Conservation (phyloP, 2,888 invertebrate species). For the Busseola fusca region DNA sequence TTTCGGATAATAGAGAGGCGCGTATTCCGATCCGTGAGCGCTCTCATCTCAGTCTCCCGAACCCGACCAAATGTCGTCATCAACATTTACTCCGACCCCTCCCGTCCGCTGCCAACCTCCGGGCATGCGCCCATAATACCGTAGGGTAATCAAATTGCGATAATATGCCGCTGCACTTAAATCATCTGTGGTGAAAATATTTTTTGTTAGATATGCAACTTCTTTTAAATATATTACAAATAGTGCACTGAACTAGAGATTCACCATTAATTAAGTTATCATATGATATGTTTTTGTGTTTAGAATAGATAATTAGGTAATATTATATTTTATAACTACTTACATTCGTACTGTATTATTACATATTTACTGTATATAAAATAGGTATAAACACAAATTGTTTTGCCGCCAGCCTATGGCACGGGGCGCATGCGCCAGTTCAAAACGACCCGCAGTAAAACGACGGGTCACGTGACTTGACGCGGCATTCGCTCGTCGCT, state of each 20-base stretch:
- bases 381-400: constrained; percentile 59
- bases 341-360: neutral
- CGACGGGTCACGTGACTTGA: constrained; percentile 89
- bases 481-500: constrained; percentile 88
- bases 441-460: constrained; percentile 89
- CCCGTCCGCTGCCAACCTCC: constrained; percentile 63
- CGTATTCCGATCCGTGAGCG: constrained; percentile 63
- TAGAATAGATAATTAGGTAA: neutral
- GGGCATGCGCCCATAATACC: constrained; percentile 78
- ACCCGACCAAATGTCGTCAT: constrained; percentile 83
- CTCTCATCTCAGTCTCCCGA: constrained; percentile 73
- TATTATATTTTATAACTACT: neutral
- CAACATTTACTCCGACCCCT: constrained; percentile 73
- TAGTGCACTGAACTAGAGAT: neutral
- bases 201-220: constrained; percentile 16
- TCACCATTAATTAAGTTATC: neutral
- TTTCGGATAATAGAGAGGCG: constrained; percentile 56
- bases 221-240: neutral
- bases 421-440: constrained; percentile 83
- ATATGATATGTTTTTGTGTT: neutral
- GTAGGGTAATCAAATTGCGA: constrained; percentile 78
- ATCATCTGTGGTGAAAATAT: constrained; percentile 32
- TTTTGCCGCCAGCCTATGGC: constrained; percentile 81
- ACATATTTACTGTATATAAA: constrained; percentile 14
- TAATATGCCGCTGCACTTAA: constrained; percentile 68